These are phyloP conservation scores for Ganaspis brasiliensis DNA, from an alignment of 2,888 invertebrate species.

Conservation along the genomic window DNA sequence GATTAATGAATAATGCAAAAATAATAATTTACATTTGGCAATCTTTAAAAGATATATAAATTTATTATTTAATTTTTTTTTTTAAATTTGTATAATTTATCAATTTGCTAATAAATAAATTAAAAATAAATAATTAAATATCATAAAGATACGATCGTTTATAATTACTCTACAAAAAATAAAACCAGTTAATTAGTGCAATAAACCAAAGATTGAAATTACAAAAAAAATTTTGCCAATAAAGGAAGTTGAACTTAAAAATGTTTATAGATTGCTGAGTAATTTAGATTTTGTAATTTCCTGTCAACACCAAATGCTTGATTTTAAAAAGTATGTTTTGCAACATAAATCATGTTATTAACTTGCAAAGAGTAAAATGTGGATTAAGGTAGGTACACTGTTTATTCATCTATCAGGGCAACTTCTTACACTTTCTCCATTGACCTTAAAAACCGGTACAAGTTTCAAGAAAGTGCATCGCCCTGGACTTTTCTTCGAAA, in stretches of 20 bases:
- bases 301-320: slow-evolving; percentile 2
- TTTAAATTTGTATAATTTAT: too few species aligned
- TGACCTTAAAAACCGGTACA: slow-evolving; percentile 71
- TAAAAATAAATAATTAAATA: too few species aligned
- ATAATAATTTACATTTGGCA: too few species aligned
- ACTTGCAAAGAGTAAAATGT: not conserved
- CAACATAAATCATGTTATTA: not conserved
- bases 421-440: slow-evolving; percentile 69
- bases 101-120: too few species aligned
- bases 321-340: slow-evolving; percentile 3
- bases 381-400: not conserved
- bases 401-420: slow-evolving; percentile 41
- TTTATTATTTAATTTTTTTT: too few species aligned
- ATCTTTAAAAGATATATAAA: too few species aligned
- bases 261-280: slow-evolving; percentile 8
- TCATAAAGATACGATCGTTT: too few species aligned
- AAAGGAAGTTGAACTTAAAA: not conserved
- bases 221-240: too few species aligned
- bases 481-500: slow-evolving; percentile 58
- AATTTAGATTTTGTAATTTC: slow-evolving; percentile 42
- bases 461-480: slow-evolving; percentile 69
- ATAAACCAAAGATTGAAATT: too few species aligned
- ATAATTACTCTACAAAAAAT: too few species aligned
- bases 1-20: too few species aligned
- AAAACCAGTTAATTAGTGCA: too few species aligned